phyloP scores from a whole-genome alignment of 1,140 invertebrate genomes.

The Achatina immaculata region DNA sequence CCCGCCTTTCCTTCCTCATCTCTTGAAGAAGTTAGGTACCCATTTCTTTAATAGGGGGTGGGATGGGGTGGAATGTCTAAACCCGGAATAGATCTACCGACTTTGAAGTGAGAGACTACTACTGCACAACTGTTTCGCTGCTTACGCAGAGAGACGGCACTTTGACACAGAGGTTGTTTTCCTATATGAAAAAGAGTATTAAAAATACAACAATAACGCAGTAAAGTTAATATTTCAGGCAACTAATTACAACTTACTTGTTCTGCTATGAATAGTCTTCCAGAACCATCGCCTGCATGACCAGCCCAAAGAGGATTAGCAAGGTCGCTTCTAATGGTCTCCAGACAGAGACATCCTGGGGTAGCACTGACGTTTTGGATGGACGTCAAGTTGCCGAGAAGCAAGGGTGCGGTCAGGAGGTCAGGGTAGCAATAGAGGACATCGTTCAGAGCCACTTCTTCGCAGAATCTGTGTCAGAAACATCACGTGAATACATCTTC shows the following conservation, averaged over 20 bases:
- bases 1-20: too few species aligned
- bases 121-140: too few species aligned
- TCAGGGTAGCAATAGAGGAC: slow-evolving; percentile 67
- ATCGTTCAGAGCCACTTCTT: slow-evolving; percentile 49
- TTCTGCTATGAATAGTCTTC: slow-evolving; percentile 63
- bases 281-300: slow-evolving; percentile 57
- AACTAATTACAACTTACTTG: slow-evolving; percentile 50
- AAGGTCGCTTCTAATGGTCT: slow-evolving; percentile 50
- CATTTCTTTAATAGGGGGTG: too few species aligned
- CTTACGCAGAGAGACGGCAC: too few species aligned
- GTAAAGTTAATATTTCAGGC: too few species aligned
- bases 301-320: slow-evolving; percentile 59
- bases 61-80: too few species aligned
- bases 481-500: background rate
- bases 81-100: too few species aligned
- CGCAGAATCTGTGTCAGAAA: slow-evolving; percentile 54
- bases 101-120: too few species aligned
- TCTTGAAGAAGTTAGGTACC: too few species aligned
- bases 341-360: slow-evolving; percentile 60
- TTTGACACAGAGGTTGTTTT: too few species aligned
- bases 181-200: too few species aligned
- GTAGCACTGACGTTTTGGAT: slow-evolving; percentile 33
- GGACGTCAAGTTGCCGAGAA: background rate
- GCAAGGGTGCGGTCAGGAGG: slow-evolving; percentile 30
- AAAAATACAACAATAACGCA: too few species aligned